These are phyloP conservation scores for Gobio gobio DNA, from an alignment of 2,113 vertebrate genomes.

Conservation along the genomic window DNA sequence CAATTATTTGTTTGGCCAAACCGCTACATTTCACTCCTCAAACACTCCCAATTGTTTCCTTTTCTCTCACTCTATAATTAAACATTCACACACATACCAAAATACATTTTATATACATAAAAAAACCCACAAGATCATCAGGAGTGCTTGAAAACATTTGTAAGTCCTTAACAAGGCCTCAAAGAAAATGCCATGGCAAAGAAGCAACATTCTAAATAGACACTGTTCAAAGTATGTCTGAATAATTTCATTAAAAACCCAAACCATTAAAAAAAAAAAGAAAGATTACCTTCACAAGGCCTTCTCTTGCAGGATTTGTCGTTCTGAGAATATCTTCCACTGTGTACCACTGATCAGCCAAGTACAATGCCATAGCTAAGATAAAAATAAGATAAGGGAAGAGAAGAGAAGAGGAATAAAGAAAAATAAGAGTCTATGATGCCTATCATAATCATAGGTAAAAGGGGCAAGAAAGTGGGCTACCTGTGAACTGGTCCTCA, in stretches of 20 bases:
- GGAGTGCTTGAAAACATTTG: background rate
- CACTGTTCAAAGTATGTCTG: background rate
- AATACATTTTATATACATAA: background rate
- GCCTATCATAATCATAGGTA: background rate
- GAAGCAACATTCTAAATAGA: background rate
- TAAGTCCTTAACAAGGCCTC: background rate
- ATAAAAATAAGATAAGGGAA: constrained; percentile 49
- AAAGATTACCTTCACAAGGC: constrained; percentile 79
- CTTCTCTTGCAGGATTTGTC: constrained; percentile 75
- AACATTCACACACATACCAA: background rate
- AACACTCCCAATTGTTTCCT: background rate
- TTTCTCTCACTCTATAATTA: background rate
- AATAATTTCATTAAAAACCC: background rate
- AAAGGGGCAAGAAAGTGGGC: background rate
- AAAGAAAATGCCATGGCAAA: background rate
- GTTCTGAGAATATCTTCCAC: constrained; percentile 84
- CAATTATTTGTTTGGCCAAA: constrained; percentile 23
- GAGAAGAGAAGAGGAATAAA: background rate
- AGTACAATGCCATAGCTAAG: constrained; percentile 84
- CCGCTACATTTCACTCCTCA: background rate
- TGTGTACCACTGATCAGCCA: constrained; percentile 83
- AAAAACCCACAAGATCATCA: background rate
- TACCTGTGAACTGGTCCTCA: constrained; percentile 81
- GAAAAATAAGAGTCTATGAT: background rate
- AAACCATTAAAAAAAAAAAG: background rate